phyloP scores from a whole-genome alignment of 2,113 vertebrate genomes.

The Hyla sarda region DNA sequence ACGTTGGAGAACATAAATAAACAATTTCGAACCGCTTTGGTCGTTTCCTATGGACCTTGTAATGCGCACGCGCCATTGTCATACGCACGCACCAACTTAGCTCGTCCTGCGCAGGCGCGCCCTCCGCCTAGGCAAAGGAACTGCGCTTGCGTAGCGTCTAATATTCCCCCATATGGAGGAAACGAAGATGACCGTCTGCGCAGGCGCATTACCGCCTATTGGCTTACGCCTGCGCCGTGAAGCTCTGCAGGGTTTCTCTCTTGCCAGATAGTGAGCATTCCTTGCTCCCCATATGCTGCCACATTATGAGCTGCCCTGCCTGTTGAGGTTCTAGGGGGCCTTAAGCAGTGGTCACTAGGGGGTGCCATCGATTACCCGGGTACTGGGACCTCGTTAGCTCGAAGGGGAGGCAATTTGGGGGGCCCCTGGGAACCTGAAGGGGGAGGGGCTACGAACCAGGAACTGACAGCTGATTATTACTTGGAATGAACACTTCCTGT shows the following conservation, averaged over 20 bases:
- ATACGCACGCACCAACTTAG: neutral
- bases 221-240: constrained; percentile 33
- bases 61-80: too few species aligned
- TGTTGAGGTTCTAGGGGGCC: constrained; percentile 4
- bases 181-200: neutral
- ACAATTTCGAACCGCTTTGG: neutral
- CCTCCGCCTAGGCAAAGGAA: neutral
- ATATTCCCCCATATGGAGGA: neutral
- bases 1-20: neutral
- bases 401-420: constrained; percentile 13
- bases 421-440: constrained; percentile 52
- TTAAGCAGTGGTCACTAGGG: neutral
- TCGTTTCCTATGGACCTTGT: too few species aligned
- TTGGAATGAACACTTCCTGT: constrained; percentile 47
- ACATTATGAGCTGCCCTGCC: constrained; percentile 32
- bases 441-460: constrained; percentile 57
- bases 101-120: neutral
- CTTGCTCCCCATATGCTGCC: constrained; percentile 12
- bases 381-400: neutral
- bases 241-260: constrained; percentile 53
- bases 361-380: too few species aligned
- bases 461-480: constrained; percentile 54
- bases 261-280: constrained; percentile 53
- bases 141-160: constrained; percentile 7
- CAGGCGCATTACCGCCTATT: neutral